phyloP scores from a whole-genome alignment of 1,140 invertebrate genomes.

The Aporrectodea caliginosa region DNA sequence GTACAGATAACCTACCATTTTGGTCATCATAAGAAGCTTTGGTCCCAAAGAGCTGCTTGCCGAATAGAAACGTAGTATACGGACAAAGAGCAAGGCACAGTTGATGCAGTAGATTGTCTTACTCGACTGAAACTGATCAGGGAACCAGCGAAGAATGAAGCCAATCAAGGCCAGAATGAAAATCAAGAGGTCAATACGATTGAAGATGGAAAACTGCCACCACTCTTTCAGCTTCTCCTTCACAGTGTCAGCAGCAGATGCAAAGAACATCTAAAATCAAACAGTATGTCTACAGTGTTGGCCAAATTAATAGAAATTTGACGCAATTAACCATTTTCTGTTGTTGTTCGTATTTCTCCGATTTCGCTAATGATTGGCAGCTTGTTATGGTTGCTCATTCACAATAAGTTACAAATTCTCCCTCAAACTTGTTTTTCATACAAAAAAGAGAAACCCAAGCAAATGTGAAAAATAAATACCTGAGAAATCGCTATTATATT shows the following conservation, averaged over 20 bases:
- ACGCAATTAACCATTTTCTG: too few species aligned
- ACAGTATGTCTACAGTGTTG: too few species aligned
- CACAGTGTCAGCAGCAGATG: constrained; percentile 17
- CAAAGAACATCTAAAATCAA: constrained; percentile 32
- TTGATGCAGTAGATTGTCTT: constrained; percentile 47
- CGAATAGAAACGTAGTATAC: constrained; percentile 48
- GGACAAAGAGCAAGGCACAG: constrained; percentile 46
- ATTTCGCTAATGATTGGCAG: too few species aligned
- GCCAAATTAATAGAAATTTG: too few species aligned
- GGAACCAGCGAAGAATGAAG: background rate
- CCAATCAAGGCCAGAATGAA: constrained; percentile 44
- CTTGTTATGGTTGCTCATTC: too few species aligned
- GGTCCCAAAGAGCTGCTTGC: constrained; percentile 53
- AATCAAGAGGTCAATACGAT: constrained; percentile 44
- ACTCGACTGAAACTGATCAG: constrained; percentile 33
- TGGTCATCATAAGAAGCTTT: constrained; percentile 57
- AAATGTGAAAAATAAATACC: too few species aligned
- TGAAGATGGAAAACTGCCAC: constrained; percentile 44
- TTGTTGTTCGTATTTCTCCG: too few species aligned
- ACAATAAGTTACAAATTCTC: too few species aligned
- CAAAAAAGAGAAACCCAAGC: too few species aligned
- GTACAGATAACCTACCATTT: constrained; percentile 50
- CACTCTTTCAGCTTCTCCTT: constrained; percentile 29
- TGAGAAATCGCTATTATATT: too few species aligned
- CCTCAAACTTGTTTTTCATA: too few species aligned